Evolutionary conservation across 2,888 invertebrate genomes (phyloP).

Genomic region (Drosophila phalerata): DNA sequence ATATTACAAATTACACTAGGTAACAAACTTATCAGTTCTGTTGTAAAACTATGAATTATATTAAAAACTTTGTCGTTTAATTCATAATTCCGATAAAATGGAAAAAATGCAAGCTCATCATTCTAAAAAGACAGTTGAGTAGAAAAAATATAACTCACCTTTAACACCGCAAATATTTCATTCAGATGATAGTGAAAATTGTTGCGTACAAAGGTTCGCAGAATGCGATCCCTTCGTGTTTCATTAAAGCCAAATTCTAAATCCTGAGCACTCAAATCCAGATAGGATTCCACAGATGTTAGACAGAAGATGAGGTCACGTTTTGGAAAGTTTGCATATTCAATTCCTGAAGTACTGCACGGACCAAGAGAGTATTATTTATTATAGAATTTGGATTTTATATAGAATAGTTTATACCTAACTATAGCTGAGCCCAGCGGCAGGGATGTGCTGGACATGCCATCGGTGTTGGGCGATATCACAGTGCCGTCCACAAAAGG

Average conservation of each 20-base stretch:
- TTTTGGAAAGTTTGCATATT: constrained; percentile 92
- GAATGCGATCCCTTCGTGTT: constrained; percentile 93
- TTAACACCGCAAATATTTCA: constrained; percentile 96
- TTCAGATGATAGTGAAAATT: constrained; percentile 97
- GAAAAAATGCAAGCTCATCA: too few species aligned
- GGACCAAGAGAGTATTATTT: not conserved
- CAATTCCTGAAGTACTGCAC: constrained; percentile 89
- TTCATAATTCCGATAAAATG: too few species aligned
- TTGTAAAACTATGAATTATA: not conserved
- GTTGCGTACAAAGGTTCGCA: constrained; percentile 96
- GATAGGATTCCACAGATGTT: constrained; percentile 93
- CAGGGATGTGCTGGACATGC: constrained; percentile 81
- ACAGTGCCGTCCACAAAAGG: constrained; percentile 97
- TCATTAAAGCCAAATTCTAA: constrained; percentile 97
- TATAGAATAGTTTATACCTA: constrained; percentile 83
- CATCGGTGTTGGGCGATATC: constrained; percentile 87
- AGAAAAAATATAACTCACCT: constrained; percentile 76
- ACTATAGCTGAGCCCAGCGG: constrained; percentile 85
- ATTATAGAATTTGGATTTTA: not conserved
- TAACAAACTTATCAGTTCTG: not conserved
- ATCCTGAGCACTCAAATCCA: constrained; percentile 93
- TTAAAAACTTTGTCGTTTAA: too few species aligned
- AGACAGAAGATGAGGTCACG: constrained; percentile 94
- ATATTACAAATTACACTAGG: not conserved
- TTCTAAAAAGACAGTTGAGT: too few species aligned